These are phyloP conservation scores for Lapara coniferarum DNA, from an alignment of 2,888 invertebrate species.

Conservation along the genomic window DNA sequence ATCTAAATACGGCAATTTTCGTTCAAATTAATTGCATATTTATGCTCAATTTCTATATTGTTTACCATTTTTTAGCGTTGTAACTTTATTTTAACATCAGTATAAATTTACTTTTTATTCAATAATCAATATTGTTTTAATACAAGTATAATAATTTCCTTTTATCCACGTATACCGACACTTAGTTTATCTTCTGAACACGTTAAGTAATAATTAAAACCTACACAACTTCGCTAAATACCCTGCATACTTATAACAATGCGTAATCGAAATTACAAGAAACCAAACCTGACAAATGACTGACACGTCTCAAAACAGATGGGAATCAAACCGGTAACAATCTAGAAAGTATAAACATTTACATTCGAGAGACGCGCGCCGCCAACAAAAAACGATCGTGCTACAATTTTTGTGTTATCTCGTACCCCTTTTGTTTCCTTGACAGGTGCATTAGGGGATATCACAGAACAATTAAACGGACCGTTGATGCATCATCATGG, in stretches of 20 bases:
- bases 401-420: slow-evolving; percentile 80
- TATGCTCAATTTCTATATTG: too few species aligned
- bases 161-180: too few species aligned
- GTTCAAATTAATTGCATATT: too few species aligned
- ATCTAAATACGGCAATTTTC: background rate
- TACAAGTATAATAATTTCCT: too few species aligned
- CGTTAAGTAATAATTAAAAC: too few species aligned
- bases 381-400: slow-evolving; percentile 64
- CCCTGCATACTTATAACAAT: background rate
- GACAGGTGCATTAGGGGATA: slow-evolving; percentile 83
- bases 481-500: slow-evolving; percentile 71
- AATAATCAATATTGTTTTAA: too few species aligned
- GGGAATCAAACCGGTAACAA: slow-evolving; percentile 63
- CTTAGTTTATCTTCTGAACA: too few species aligned
- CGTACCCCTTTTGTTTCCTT: slow-evolving; percentile 76
- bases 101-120: too few species aligned
- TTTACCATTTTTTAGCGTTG: too few species aligned
- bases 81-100: too few species aligned
- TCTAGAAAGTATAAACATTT: slow-evolving; percentile 81
- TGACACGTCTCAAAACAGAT: slow-evolving; percentile 70
- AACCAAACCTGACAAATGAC: slow-evolving; percentile 70
- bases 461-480: slow-evolving; percentile 82
- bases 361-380: slow-evolving; percentile 65
- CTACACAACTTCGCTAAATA: background rate
- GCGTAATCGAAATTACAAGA: background rate